Base-by-base conservation (phyloP, 2,888 invertebrate species). In the Patella depressa region DNA sequence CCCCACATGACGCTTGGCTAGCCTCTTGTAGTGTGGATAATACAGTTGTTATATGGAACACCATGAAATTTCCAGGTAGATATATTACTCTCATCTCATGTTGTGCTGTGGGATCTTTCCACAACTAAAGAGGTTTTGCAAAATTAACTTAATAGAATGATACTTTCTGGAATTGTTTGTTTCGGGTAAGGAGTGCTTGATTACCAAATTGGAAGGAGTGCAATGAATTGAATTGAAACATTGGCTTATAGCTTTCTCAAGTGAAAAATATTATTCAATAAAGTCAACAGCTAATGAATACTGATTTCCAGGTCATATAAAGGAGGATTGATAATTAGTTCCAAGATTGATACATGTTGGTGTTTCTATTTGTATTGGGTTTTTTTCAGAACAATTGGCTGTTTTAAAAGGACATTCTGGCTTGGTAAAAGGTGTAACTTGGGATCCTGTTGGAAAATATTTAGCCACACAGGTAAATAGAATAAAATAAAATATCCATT, bases 381-480 rank as follows among this genome's bases (percentile, higher is more conserved):
- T 80, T 53, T 70, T 83, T 83, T 24, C 85, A 91, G 91, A 91
- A 77, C 90, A 90, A 85, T 94, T 98, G 3, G 95, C 95, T 15
- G 95, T 96, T 14, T 93, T 99, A 14, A 96, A 95, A 87, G 98
- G 97, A 0, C 99, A 99, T 85, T 89, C 90, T 71, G 97, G 98
- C 0, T 93, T 98, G 83, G 98, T 99, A 3, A 98, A 99, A 93
- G 99, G 99, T 11, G 96, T 99, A 0, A 95, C 98, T 5, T 99
- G 99, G 98, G 99, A 99, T 93, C 99, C 99, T 2, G 96, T 98
- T 72, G 99, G 99, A 0, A 98, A 98, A 92, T 99, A 97, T 91
- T 92, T 99, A 79, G 98, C 99, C 0, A 97, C 98, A 57, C 98
- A 99, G 87, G 91, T 91, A 86, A 24, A 24, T 24, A 24, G 24